These are phyloP conservation scores for Arenaria interpres DNA, from an alignment of 2,113 vertebrate genomes.

Conservation along the genomic window DNA sequence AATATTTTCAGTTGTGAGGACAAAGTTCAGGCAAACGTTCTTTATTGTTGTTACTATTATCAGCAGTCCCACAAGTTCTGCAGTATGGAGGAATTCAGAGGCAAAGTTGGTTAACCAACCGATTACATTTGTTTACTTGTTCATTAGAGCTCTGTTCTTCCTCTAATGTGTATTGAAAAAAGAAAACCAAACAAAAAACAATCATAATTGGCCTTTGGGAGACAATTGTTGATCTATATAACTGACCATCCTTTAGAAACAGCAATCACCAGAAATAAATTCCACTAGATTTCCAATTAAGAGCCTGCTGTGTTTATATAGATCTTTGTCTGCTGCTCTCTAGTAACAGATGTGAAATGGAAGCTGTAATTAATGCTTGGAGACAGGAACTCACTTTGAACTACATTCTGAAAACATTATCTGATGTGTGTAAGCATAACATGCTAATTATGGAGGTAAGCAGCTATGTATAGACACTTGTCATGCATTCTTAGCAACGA, in stretches of 20 bases:
- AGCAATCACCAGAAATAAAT: conserved; percentile 20
- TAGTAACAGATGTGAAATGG: conserved; percentile 56
- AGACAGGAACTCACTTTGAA: conserved; percentile 51
- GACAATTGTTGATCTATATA: conserved; percentile 1
- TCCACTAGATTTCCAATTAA: conserved; percentile 46
- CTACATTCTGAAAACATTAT: conserved; percentile 33
- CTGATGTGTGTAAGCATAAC: conserved; percentile 20
- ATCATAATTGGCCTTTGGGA: neutral
- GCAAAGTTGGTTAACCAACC: neutral
- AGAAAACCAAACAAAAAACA: neutral
- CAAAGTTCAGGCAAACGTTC: neutral
- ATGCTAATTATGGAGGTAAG: conserved; percentile 18
- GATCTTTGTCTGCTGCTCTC: conserved; percentile 57
- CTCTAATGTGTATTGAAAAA: neutral
- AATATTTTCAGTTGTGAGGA: neutral
- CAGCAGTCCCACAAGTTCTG: neutral
- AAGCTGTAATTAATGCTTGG: conserved; percentile 57
- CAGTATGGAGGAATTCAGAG: neutral
- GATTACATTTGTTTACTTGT: neutral
- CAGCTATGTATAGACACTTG: neutral
- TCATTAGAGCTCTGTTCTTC: neutral
- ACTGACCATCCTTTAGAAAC: neutral
- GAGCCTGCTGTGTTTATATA: conserved; percentile 50
- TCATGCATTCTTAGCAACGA: neutral
- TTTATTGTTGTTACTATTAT: neutral